Evolutionary conservation across 2,888 invertebrate species (phyloP), one percentile per base, ranked within the genome.

Genomic region (Oxystoma pomonae): DNA sequence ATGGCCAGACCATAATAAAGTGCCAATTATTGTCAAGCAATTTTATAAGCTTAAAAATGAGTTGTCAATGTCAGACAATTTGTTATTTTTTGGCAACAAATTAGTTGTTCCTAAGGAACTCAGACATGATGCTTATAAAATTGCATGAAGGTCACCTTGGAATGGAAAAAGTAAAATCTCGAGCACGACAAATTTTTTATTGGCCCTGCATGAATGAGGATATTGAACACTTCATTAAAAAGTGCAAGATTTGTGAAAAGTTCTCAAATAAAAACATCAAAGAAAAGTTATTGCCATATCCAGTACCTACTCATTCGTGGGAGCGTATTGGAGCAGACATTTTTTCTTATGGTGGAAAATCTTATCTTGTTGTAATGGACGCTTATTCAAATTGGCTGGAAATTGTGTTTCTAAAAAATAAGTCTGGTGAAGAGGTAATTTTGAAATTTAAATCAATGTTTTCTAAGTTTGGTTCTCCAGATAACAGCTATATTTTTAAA

Each of bases 181-280:
- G 62, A 55, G 60, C 65, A 21, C 18, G 61, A 20, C 57, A 57
- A 49, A 57, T 64, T 18, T 58, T 68, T 21, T 70, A 63, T 61
- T 70, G 69, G 67, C 62, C 65, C 16, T 22, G 22, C 7, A 18
- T 70, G 16, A 62, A 68, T 56, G 16, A 35, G n/a, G 55, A 69
- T 20, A 64, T 50, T 50, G 50, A 50, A n/a, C n/a, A n/a, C n/a
- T n/a, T n/a, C n/a, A n/a, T n/a, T n/a, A n/a, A n/a, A n/a, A n/a
- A n/a, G n/a, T n/a, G n/a, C n/a, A n/a, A n/a, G n/a, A n/a, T n/a
- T n/a, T n/a, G n/a, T n/a, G n/a, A n/a, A n/a, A n/a, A n/a, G n/a
- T n/a, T n/a, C n/a, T n/a, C n/a, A n/a, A n/a, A n/a, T n/a, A n/a
- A n/a, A n/a, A n/a, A n/a, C n/a, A n/a, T n/a, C n/a, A n/a, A n/a